phyloP scores from a whole-genome alignment of 2,797 vertebrate genomes.

The Poliocrania exsul region DNA sequence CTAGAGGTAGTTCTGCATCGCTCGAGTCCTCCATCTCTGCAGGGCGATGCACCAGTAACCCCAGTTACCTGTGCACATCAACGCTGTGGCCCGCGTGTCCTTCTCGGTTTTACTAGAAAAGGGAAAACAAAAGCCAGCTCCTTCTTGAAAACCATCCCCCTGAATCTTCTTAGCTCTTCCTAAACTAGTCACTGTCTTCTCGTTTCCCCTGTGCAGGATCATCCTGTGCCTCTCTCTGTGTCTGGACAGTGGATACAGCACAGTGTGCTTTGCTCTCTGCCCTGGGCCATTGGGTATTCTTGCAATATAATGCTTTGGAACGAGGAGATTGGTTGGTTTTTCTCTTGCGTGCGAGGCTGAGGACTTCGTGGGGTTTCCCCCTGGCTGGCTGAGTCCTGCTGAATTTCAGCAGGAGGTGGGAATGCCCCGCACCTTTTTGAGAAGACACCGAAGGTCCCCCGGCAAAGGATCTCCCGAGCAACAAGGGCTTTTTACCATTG shows the following conservation, averaged over 20 bases:
- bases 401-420: background rate
- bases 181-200: background rate
- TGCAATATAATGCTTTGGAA: background rate
- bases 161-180: background rate
- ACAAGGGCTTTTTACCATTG: background rate
- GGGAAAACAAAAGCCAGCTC: background rate
- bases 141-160: background rate
- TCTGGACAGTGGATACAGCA: background rate
- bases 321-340: background rate
- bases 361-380: background rate
- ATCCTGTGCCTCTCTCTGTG: background rate
- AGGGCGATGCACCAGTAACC: background rate
- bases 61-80: background rate
- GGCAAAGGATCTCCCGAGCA: background rate
- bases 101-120: background rate
- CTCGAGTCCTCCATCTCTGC: background rate
- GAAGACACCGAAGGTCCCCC: background rate
- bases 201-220: background rate
- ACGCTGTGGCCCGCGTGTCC: rapidly evolving
- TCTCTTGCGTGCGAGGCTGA: background rate
- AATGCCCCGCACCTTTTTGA: background rate
- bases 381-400: background rate
- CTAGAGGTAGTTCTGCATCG: background rate
- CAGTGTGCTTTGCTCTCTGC: background rate
- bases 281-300: background rate